These are phyloP conservation scores for Dryomyza anilis DNA, from an alignment of 2,888 invertebrate species.

Conservation along the genomic window DNA sequence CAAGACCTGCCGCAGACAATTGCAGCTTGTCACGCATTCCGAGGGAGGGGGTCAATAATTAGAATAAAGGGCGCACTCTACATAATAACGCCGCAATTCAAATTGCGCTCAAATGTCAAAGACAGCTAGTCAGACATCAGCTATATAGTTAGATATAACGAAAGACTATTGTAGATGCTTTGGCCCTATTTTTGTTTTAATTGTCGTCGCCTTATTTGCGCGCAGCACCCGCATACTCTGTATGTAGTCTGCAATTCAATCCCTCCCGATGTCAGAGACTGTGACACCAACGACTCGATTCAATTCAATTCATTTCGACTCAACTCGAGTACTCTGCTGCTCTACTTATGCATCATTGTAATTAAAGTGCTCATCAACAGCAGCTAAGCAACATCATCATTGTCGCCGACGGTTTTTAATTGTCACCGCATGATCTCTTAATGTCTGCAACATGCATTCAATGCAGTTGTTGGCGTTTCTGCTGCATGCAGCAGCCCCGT, in stretches of 20 bases:
- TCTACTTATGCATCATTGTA: neutral
- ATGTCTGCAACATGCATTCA: neutral
- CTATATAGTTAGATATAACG: too few species aligned
- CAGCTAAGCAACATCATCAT: neutral
- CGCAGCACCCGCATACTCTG: slow-evolving; percentile 4
- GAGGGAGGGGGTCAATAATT: too few species aligned
- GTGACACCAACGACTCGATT: too few species aligned
- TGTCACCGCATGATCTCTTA: neutral
- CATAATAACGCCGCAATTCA: neutral
- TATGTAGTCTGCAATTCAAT: neutral
- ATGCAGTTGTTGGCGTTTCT: neutral
- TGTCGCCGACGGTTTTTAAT: slow-evolving; percentile 2
- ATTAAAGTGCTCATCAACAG: neutral
- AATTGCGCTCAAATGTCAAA: neutral
- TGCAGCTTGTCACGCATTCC: too few species aligned
- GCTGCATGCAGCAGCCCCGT: neutral
- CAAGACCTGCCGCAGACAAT: too few species aligned
- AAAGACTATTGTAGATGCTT: neutral
- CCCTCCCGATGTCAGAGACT: too few species aligned
- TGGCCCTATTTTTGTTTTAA: neutral
- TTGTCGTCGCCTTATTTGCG: neutral
- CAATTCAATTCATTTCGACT: too few species aligned
- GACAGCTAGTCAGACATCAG: neutral
- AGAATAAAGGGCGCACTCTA: neutral
- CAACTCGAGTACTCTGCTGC: too few species aligned